Base-by-base conservation (phyloP, 2,888 invertebrate species). In the Alloscopus bannaensis region DNA sequence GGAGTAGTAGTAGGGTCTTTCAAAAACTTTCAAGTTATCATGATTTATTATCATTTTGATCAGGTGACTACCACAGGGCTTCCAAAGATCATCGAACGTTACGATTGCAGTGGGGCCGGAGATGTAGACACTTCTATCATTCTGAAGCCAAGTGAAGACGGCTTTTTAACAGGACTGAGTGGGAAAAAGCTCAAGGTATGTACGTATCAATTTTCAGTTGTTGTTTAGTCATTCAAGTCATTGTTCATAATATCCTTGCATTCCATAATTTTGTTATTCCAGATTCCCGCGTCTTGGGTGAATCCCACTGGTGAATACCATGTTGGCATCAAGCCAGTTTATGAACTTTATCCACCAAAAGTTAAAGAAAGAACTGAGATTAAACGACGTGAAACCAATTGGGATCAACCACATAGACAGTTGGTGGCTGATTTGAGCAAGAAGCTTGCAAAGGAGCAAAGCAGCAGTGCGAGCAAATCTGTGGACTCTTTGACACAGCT, bases 91-190 rank as follows among this genome's bases (percentile, higher is more conserved):
- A 93, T 99, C 87, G 98, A 98, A 88, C 92, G 98, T 80, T 95
- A 93, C 88, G 98, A 99, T 90, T 97, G 97, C 87, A 95, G 95
- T 86, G 99, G 99, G 22, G 94, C 96, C 87, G 99, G 99, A 3
- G 99, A 99, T 91, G 97, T 99, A 72, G 95, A 95, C 88, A 97
- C 96, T 6, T 94, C 94, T 66, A 93, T 92, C 79, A 90, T 94
- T 83, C 93, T 93, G 6, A 91, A 91, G 79, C 90, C 90, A 0
- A 90, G 88, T 79, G 90, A 91, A 87, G 93, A 95, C 87, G 95
- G 95, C 40, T 92, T 97, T 84, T 86, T 87, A 24, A 88, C 88
- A 3, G 97, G 98, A 68, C 88, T 97, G 20, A 95, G 95, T 78
- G 98, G 98, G 26, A 92, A 96, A 81, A 93, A 93, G 88, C 90